Percentiles rank a stretch among this genome's conserved stretches.
Evolutionary conservation across 2,888 invertebrate species (phyloP).

Genomic region (Sipha maydis): DNA sequence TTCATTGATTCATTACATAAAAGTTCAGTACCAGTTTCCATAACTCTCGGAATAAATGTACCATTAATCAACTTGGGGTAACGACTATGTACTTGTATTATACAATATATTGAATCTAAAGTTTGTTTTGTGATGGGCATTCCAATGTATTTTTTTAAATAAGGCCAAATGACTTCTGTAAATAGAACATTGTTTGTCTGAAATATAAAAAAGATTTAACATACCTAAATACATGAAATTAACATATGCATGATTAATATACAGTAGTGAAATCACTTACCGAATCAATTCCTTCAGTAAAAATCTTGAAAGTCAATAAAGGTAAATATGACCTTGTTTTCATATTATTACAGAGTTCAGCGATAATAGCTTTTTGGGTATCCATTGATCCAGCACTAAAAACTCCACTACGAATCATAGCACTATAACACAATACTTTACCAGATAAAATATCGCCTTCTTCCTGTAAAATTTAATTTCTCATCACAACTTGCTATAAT

Average conservation of each 20-base stretch:
- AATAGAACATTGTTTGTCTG: conserved; percentile 60
- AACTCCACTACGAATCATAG: conserved; percentile 75
- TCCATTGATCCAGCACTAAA: conserved; percentile 52
- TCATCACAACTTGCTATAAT: background rate
- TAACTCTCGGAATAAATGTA: conserved; percentile 53
- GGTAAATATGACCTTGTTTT: conserved; percentile 63
- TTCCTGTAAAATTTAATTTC: conserved; percentile 71
- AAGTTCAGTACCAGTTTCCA: conserved; percentile 53
- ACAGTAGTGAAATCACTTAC: conserved; percentile 38
- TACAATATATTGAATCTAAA: conserved; percentile 62
- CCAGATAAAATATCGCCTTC: conserved; percentile 79
- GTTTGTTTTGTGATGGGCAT: conserved; percentile 58
- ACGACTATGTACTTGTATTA: conserved; percentile 58
- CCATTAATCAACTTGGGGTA: conserved; percentile 59
- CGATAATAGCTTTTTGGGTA: conserved; percentile 60
- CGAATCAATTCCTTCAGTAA: conserved; percentile 59
- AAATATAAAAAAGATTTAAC: conserved; percentile 19
- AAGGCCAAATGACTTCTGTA: conserved; percentile 60
- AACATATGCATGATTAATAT: background rate
- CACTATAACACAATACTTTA: conserved; percentile 77
- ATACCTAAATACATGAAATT: background rate
- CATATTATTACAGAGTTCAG: conserved; percentile 60
- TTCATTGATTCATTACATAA: conserved; percentile 60
- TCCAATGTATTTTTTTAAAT: conserved; percentile 57
- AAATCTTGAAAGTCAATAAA: conserved; percentile 60